phyloP scores from a whole-genome alignment of 1,140 invertebrate species.

The Scaptomyza pallida region DNA sequence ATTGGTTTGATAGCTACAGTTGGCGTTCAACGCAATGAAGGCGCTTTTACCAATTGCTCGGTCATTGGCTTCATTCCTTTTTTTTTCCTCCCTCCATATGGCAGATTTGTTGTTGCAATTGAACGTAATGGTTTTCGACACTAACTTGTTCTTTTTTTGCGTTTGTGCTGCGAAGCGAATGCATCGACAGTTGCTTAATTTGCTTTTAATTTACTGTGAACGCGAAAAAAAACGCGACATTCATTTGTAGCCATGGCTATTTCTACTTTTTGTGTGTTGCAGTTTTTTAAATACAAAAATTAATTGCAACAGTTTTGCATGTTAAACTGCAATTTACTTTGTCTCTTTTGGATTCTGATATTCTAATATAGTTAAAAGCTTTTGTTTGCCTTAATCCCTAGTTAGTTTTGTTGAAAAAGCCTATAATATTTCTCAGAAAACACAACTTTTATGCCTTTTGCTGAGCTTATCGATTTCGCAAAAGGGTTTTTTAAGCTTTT shows the following conservation, averaged over 20 bases:
- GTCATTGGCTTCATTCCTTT: background rate
- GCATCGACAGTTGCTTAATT: constrained; percentile 66
- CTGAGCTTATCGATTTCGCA: too few species aligned
- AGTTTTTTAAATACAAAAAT: constrained; percentile 2
- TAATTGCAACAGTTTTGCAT: constrained; percentile 15
- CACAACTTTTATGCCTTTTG: too few species aligned
- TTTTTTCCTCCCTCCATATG: constrained; percentile 7
- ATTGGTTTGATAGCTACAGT: constrained; percentile 33
- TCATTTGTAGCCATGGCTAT: constrained; percentile 8
- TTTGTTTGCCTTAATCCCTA: too few species aligned
- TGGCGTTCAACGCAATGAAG: constrained; percentile 6
- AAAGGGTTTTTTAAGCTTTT: constrained; percentile 1
- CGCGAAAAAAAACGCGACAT: constrained; percentile 28
- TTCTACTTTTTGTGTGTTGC: background rate
- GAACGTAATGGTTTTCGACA: constrained; percentile 47
- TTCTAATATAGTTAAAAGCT: too few species aligned
- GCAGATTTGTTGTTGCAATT: constrained; percentile 49
- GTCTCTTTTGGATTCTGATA: too few species aligned
- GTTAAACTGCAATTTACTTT: too few species aligned
- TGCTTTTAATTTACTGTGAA: constrained; percentile 59
- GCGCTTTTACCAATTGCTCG: constrained; percentile 22
- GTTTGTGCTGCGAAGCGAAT: constrained; percentile 15
- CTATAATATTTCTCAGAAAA: too few species aligned
- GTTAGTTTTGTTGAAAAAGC: too few species aligned
- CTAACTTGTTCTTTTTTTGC: constrained; percentile 31